phyloP scores from a whole-genome alignment of 1,140 invertebrate genomes.

The Danaus melanippus region DNA sequence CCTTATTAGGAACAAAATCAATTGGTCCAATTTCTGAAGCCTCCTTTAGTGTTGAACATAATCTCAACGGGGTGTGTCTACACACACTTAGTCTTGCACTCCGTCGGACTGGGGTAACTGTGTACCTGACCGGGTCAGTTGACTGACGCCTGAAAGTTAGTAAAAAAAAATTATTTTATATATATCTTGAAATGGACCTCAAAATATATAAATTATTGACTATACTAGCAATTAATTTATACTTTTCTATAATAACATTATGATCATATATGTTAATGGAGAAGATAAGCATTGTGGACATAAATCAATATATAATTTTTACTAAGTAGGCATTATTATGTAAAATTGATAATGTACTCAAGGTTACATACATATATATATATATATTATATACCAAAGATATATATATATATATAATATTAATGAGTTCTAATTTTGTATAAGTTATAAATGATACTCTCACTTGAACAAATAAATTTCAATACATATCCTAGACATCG shows the following conservation, averaged over 20 bases:
- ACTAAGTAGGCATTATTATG: no score
- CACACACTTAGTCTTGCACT: conserved; percentile 33
- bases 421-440: no score
- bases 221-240: not conserved
- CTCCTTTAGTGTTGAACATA: conserved; percentile 34
- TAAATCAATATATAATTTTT: not conserved
- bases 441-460: no score
- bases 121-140: conserved; percentile 21
- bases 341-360: no score
- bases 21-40: conserved; percentile 20
- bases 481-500: no score
- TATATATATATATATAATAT: no score
- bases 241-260: not conserved
- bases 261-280: not conserved
- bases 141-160: conserved; percentile 30
- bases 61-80: conserved; percentile 29
- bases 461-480: no score
- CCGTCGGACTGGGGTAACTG: conserved; percentile 35
- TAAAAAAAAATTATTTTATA: conserved; percentile 4
- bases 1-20: no score
- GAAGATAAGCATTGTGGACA: not conserved
- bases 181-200: not conserved
- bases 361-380: no score
- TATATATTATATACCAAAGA: no score
- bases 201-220: not conserved